phyloP scores from a whole-genome alignment of 2,797 vertebrate genomes.

The Bucorvus abyssinicus region DNA sequence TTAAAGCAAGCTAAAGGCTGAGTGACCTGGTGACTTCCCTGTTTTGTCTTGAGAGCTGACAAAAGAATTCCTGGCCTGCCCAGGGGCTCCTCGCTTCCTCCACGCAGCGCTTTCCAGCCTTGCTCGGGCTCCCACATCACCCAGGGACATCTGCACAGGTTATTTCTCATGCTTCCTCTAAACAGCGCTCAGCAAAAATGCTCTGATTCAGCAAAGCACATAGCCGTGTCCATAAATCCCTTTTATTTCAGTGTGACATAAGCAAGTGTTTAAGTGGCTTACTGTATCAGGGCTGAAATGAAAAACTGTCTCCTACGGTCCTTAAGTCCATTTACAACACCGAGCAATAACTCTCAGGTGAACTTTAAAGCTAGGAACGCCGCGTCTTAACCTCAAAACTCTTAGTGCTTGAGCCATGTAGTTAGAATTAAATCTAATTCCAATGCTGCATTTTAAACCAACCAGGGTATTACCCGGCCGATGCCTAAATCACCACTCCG shows the following conservation, averaged over 20 bases:
- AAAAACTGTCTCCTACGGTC: slow-evolving; percentile 43
- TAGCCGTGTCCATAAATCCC: slow-evolving; percentile 52
- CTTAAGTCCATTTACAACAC: slow-evolving; percentile 52
- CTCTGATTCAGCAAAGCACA: slow-evolving; percentile 62
- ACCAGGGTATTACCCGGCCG: neutral
- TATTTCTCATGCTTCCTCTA: slow-evolving; percentile 48
- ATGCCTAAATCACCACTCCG: neutral
- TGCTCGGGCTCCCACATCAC: neutral
- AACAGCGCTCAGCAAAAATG: slow-evolving; percentile 15
- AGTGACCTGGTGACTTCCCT: slow-evolving; percentile 53
- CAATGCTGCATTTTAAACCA: neutral
- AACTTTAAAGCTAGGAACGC: slow-evolving; percentile 20
- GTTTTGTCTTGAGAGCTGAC: slow-evolving; percentile 55
- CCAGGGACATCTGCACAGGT: slow-evolving; percentile 15
- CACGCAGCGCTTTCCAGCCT: neutral
- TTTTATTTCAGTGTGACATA: slow-evolving; percentile 67
- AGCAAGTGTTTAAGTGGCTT: slow-evolving; percentile 68
- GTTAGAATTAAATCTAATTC: slow-evolving; percentile 43
- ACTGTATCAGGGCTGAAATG: slow-evolving; percentile 57
- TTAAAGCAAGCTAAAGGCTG: neutral
- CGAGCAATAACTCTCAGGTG: slow-evolving; percentile 40
- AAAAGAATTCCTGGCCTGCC: slow-evolving; percentile 52
- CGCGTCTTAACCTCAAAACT: neutral
- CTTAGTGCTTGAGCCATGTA: neutral
- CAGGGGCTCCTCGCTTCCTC: neutral